These are phyloP conservation scores for Mormyrops attenuatus DNA, from an alignment of 2,797 vertebrate genomes.

Conservation along the genomic window DNA sequence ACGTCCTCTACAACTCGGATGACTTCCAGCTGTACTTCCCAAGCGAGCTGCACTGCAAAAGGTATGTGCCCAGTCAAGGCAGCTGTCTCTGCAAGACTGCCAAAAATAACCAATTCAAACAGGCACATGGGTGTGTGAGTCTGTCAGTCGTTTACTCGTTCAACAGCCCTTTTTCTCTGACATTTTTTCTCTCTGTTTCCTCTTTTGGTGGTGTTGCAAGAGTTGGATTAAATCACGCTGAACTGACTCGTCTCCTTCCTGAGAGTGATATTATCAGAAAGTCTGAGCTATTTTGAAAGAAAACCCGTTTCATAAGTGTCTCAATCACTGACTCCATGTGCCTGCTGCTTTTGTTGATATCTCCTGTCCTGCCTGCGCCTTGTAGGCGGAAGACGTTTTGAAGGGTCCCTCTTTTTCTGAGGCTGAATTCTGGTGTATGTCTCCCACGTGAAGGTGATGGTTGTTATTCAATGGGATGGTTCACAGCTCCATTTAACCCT, in stretches of 20 bases:
- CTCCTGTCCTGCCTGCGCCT: background rate
- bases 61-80: constrained; percentile 55
- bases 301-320: background rate
- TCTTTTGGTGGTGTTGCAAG: background rate
- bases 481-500: background rate
- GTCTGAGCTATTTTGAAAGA: background rate
- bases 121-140: background rate
- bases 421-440: background rate
- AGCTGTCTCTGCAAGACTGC: background rate
- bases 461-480: background rate
- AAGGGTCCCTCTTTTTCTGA: background rate
- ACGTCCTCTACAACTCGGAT: constrained; percentile 71
- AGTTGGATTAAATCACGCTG: background rate
- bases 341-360: background rate
- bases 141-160: background rate
- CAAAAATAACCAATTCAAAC: background rate
- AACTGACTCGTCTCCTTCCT: background rate
- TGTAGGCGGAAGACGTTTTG: background rate
- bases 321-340: background rate
- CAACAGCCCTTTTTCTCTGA: background rate
- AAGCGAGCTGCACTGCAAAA: constrained; percentile 71
- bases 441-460: background rate
- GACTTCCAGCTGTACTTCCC: constrained; percentile 88
- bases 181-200: background rate
- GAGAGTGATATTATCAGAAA: background rate